Conservation (phyloP, 2,888 invertebrate genomes). For the Thymelicus acteon region DNA sequence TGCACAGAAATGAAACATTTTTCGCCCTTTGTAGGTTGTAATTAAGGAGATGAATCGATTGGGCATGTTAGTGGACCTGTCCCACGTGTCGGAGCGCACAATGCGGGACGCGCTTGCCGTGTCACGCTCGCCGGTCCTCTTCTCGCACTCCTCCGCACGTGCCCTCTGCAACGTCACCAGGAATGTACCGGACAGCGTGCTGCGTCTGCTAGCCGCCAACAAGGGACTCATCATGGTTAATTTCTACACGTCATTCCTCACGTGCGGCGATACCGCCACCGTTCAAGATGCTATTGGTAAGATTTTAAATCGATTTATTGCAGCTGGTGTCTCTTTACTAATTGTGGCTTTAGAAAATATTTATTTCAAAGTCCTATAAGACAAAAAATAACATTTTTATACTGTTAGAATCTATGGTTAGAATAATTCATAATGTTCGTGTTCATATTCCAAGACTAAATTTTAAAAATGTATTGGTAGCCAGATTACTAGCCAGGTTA, state of each 20-base stretch:
- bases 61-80: slow-evolving; percentile 94
- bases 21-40: slow-evolving; percentile 83
- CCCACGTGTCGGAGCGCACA: slow-evolving; percentile 91
- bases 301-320: no score
- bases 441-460: no score
- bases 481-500: no score
- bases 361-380: no score
- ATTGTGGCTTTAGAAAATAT: no score
- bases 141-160: slow-evolving; percentile 93
- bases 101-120: slow-evolving; percentile 92
- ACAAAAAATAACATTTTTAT: no score
- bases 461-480: no score
- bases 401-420: no score
- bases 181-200: slow-evolving; percentile 92
- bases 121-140: slow-evolving; percentile 93
- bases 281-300: slow-evolving; percentile 89
- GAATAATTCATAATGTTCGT: no score
- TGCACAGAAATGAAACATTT: background rate
- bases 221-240: slow-evolving; percentile 95
- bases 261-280: slow-evolving; percentile 89
- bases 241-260: slow-evolving; percentile 92
- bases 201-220: slow-evolving; percentile 89
- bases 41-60: slow-evolving; percentile 95
- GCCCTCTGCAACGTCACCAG: slow-evolving; percentile 92
- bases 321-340: no score